These are phyloP conservation scores for Vireo griseus DNA, from an alignment of 2,797 vertebrate genomes.

Conservation along the genomic window DNA sequence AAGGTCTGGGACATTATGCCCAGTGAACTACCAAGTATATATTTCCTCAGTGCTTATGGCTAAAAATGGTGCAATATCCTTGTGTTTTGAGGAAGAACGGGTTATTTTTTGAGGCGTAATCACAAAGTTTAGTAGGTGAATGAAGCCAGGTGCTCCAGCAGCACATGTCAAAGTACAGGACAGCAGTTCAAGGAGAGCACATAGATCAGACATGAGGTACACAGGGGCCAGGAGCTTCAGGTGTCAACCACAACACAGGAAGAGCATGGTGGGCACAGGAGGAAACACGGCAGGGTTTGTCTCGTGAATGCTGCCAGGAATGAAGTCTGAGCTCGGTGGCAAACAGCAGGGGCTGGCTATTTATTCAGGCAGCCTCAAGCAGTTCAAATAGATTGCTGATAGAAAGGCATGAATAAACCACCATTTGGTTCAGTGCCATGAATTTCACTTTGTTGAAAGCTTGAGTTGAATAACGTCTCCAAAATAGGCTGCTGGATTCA, in stretches of 20 bases:
- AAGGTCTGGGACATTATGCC: background rate
- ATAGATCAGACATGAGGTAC: background rate
- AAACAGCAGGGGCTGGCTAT: background rate
- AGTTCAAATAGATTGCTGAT: background rate
- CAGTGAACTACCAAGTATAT: background rate
- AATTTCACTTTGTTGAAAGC: background rate
- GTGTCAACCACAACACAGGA: background rate
- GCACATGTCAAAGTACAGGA: background rate
- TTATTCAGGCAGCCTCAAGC: background rate
- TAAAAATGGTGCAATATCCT: background rate
- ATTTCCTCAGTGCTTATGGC: background rate
- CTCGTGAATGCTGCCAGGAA: background rate
- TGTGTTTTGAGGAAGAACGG: background rate
- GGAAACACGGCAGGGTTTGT: background rate
- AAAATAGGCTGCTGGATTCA: background rate
- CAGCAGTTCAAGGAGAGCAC: background rate
- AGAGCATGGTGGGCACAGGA: background rate
- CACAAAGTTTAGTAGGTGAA: background rate
- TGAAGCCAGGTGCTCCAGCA: background rate
- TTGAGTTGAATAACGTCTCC: background rate
- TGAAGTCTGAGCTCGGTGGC: background rate
- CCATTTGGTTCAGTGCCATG: background rate
- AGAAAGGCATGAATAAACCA: slow-evolving; percentile 6
- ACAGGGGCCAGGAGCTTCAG: background rate
- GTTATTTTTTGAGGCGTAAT: background rate